Conservation (phyloP, 92 coral and sea anemone genomes). For the Umimayanthus kanabou region DNA sequence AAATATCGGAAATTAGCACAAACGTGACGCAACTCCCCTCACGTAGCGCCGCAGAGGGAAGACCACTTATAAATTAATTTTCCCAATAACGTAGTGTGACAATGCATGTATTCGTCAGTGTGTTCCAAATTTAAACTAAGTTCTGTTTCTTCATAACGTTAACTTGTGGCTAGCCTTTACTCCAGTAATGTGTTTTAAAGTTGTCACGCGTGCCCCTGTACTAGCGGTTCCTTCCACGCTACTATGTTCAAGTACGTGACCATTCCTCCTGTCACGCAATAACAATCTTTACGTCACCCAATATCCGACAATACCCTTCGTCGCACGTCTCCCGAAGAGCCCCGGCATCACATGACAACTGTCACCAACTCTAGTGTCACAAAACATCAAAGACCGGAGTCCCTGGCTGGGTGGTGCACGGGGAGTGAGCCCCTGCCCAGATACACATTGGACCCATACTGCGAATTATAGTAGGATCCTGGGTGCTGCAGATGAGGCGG, state of each 20-base stretch:
- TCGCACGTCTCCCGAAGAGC: background rate
- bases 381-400: constrained; percentile 61
- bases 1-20: constrained; percentile 26
- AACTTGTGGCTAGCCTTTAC: background rate
- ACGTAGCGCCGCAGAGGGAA: background rate
- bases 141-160: background rate
- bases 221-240: background rate
- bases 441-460: constrained; percentile 88
- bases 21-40: background rate
- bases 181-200: background rate
- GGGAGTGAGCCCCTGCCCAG: constrained; percentile 87
- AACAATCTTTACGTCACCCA: background rate
- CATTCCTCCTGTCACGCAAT: background rate
- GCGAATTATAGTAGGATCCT: constrained; percentile 89
- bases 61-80: constrained; percentile 28
- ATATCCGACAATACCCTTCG: background rate
- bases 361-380: background rate
- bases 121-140: constrained; percentile 10
- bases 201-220: background rate
- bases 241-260: background rate
- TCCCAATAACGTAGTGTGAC: constrained; percentile 6
- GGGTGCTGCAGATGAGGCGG: constrained; percentile 86
- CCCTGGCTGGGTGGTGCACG: constrained; percentile 96
- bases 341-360: constrained; percentile 1
- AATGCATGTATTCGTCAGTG: background rate